Base-by-base conservation (phyloP, 2,113 vertebrate genomes). In the Odocoileus hemionus region DNA sequence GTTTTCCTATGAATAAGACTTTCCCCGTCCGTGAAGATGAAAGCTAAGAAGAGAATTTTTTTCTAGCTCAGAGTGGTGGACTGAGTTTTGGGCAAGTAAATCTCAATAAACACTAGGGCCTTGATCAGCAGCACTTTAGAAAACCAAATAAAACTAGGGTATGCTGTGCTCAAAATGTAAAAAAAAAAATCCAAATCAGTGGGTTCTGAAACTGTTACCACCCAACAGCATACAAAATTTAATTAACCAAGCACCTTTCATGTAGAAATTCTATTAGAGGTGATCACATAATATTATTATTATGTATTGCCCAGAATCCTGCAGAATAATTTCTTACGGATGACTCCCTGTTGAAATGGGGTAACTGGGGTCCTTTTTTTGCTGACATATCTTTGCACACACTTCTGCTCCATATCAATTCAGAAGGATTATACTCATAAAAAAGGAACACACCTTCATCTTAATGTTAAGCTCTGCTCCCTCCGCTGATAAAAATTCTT, bases 371-470 rank as follows among this genome's bases (percentile, higher is more conserved):
- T 43, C 92, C 50, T 64, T 88, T 80, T 64, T 91, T 61, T 47
- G 55, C 54, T 83, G 76, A 55, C 55, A 67, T 86, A 90, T 91
- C 92, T 96, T 94, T 85, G 67, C 70, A 58, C 83, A 93, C 95
- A 70, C 54, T 97, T 87, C 87, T 92, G 84, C 85, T 58, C 82
- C 85, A 0, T 74, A 86, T 94, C 92, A 74, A 8, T 91, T 86
- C 45, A 12, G 80, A 61, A 93, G 78, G 97, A 96, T 98, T 95
- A 96, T 93, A 82, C 74, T 82, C 76, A 39, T 86, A 60, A 89
- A 52, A 95, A 89, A 88, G 47, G 33, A 95, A 58, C 23, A 87
- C 15, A 74, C 50, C 91, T 98, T 95, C 82, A 86, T 97, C 96
- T 84, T 60, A 91, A 92, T 58, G 92, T 76, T 96, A 96, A 97